Conservation (phyloP, 2,888 invertebrate genomes). For the Orthosia cruda region DNA sequence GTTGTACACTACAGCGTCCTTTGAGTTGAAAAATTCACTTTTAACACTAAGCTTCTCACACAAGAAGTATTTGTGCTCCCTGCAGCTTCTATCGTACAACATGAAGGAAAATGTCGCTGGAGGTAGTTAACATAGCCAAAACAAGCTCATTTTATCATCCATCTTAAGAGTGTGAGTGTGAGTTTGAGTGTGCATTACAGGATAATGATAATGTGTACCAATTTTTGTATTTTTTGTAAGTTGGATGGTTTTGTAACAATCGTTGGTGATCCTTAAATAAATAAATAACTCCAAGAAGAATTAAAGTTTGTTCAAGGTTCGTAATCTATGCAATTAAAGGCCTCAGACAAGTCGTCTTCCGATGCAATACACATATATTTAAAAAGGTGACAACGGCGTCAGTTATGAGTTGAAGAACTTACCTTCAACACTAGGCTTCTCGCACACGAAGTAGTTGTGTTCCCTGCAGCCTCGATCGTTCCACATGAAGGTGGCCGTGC, state of each 20-base stretch:
- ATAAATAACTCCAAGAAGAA: no score
- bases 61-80: slow-evolving; percentile 94
- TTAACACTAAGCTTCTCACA: slow-evolving; percentile 94
- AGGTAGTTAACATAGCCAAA: slow-evolving; percentile 38
- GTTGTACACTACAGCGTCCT: background rate
- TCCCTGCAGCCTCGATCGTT: slow-evolving; percentile 95
- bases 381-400: background rate
- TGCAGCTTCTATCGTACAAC: slow-evolving; percentile 96
- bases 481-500: slow-evolving; percentile 94
- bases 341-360: background rate
- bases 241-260: no score
- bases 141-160: no score
- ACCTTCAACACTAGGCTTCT: slow-evolving; percentile 94
- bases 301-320: no score
- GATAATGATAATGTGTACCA: no score
- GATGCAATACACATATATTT: background rate
- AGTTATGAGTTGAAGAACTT: background rate
- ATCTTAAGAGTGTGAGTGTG: no score
- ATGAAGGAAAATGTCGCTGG: slow-evolving; percentile 92
- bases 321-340: background rate
- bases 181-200: no score
- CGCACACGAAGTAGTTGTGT: slow-evolving; percentile 95
- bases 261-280: no score
- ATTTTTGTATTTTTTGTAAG: no score
- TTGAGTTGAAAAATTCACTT: slow-evolving; percentile 82